phyloP scores from a whole-genome alignment of 2,113 vertebrate genomes.

The Nesospiza acunhae region DNA sequence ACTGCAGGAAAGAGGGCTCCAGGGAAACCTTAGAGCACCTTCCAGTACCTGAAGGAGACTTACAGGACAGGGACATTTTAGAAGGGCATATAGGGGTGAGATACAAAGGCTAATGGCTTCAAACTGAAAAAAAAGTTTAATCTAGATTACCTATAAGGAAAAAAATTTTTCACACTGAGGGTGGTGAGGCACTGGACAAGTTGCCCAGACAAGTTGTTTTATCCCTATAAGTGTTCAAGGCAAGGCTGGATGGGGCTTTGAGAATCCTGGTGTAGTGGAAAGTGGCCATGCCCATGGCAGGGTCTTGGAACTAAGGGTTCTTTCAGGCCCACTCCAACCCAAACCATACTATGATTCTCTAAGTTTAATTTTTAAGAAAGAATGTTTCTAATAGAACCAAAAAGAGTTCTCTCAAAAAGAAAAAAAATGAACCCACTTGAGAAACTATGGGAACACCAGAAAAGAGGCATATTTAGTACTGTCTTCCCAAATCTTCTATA shows the following conservation, averaged over 20 bases:
- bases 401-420: accelerated
- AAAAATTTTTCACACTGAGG: background rate
- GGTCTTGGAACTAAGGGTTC: background rate
- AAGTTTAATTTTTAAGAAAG: background rate
- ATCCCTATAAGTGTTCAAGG: background rate
- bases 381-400: background rate
- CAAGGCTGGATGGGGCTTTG: background rate
- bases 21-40: background rate
- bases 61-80: background rate
- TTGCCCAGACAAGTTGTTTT: background rate
- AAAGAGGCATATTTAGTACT: background rate
- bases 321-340: background rate
- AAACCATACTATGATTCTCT: background rate
- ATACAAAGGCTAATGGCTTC: background rate
- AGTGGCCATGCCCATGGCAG: too few relatives aligned
- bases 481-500: background rate
- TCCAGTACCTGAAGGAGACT: background rate
- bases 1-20: background rate
- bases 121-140: background rate
- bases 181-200: background rate
- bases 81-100: background rate
- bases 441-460: background rate
- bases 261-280: background rate
- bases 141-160: background rate
- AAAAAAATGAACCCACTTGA: accelerated